phyloP scores from a whole-genome alignment of 2,113 vertebrate species.

The Ceyx margarethae region DNA sequence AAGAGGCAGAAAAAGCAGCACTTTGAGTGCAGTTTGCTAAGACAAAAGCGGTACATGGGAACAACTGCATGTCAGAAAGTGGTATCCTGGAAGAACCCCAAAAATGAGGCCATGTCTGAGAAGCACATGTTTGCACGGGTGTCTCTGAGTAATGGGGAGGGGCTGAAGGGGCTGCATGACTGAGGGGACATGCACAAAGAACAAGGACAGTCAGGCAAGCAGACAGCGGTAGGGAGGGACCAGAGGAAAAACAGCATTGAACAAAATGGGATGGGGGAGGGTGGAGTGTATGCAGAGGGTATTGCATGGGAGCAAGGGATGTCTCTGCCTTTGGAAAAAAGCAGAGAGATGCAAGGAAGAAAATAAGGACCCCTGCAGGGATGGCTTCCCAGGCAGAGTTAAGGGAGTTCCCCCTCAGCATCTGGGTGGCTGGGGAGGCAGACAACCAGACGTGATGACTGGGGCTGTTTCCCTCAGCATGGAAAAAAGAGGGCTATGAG shows the following conservation, averaged over 20 bases:
- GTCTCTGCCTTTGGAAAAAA: neutral
- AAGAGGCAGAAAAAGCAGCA: neutral
- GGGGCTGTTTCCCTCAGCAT: neutral
- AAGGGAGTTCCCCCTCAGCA: neutral
- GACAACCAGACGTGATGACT: neutral
- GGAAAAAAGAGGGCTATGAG: neutral
- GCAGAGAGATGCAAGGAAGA: neutral
- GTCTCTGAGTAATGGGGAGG: neutral
- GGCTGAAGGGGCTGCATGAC: neutral
- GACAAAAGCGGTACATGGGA: neutral
- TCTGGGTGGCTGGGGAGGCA: neutral
- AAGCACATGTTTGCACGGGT: accelerated
- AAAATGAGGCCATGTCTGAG: neutral
- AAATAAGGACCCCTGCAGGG: neutral
- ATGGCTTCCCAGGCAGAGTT: neutral
- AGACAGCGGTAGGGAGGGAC: accelerated
- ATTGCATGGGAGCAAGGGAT: neutral
- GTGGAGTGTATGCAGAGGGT: accelerated
- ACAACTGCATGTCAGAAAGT: neutral
- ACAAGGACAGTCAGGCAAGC: neutral
- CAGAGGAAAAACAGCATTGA: neutral
- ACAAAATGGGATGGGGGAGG: neutral
- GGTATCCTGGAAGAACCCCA: neutral
- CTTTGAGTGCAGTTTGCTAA: neutral
- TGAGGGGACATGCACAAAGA: neutral